A percentile compares a stretch with the other conserved stretches of the same genome.
These are phyloP conservation scores for Notothenia rossii DNA, from an alignment of 2,113 vertebrate genomes.

Conservation along the genomic window DNA sequence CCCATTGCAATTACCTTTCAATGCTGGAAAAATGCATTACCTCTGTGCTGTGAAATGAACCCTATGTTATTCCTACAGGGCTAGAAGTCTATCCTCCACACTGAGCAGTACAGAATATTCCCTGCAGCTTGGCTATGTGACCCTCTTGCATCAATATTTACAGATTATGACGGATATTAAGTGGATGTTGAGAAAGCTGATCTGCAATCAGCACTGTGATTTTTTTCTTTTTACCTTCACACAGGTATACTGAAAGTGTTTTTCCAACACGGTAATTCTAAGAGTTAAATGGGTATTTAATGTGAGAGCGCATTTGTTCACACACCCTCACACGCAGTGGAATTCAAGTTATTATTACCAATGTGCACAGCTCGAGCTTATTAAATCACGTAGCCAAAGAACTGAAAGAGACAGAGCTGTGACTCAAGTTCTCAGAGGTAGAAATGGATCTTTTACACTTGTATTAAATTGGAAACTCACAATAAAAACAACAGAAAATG, in stretches of 20 bases:
- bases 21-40: slow-evolving; percentile 71
- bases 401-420: slow-evolving; percentile 5
- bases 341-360: slow-evolving; percentile 23
- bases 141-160: slow-evolving; percentile 46
- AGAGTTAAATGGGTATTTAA: slow-evolving; percentile 43
- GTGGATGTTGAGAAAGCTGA: slow-evolving; percentile 51
- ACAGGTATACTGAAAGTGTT: slow-evolving; percentile 45
- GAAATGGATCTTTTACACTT: background rate
- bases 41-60: slow-evolving; percentile 66
- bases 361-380: slow-evolving; percentile 5
- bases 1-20: slow-evolving; percentile 70
- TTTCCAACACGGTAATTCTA: slow-evolving; percentile 35
- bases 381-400: slow-evolving; percentile 9
- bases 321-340: slow-evolving; percentile 19
- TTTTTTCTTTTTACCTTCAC: slow-evolving; percentile 48
- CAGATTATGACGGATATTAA: slow-evolving; percentile 59
- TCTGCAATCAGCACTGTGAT: slow-evolving; percentile 49
- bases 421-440: background rate
- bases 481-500: slow-evolving; percentile 18
- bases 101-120: slow-evolving; percentile 17
- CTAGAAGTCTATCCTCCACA: slow-evolving; percentile 47
- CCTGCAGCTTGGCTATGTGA: slow-evolving; percentile 36
- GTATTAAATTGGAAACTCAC: background rate
- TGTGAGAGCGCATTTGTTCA: slow-evolving; percentile 13
- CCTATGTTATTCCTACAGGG: slow-evolving; percentile 60